A percentile compares a stretch with the other conserved stretches of the same genome.
Conservation (phyloP, 2,888 invertebrate species). For the Leucania comma region DNA sequence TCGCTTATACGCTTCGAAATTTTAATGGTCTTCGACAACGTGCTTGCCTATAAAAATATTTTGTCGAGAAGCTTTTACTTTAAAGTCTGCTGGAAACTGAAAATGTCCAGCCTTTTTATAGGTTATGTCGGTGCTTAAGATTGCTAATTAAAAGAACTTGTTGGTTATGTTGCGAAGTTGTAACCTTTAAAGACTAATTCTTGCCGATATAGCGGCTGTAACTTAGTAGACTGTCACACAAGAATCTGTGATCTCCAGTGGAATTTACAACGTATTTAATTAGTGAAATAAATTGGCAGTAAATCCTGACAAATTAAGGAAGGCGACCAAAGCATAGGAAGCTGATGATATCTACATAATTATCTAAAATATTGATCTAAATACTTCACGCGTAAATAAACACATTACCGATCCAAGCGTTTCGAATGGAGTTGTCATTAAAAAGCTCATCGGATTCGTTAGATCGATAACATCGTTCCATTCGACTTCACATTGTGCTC, state of each 20-base stretch:
- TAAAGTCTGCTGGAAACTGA: slow-evolving; percentile 20
- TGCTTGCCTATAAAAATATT: slow-evolving; percentile 23
- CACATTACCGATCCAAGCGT: slow-evolving; percentile 40
- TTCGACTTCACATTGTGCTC: slow-evolving; percentile 54
- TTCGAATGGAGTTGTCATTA: slow-evolving; percentile 47
- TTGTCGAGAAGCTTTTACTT: slow-evolving; percentile 23
- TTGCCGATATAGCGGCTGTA: no score
- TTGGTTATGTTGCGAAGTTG: background rate
- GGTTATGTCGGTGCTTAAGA: background rate
- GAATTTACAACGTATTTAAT: slow-evolving; percentile 17
- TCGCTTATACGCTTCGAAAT: background rate
- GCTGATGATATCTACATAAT: slow-evolving; percentile 16
- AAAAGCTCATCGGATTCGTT: slow-evolving; percentile 53
- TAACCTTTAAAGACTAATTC: background rate
- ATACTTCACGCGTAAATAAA: slow-evolving; percentile 53
- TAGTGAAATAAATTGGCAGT: slow-evolving; percentile 8
- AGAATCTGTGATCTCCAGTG: background rate
- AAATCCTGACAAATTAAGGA: slow-evolving; percentile 29
- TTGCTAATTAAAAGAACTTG: slow-evolving; percentile 10
- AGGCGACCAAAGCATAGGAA: slow-evolving; percentile 30
- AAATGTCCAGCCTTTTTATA: slow-evolving; percentile 12
- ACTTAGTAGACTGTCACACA: background rate
- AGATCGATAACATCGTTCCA: slow-evolving; percentile 63
- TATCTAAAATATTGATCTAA: slow-evolving; percentile 49
- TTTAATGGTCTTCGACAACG: slow-evolving; percentile 34